Evolutionary conservation across 1,140 invertebrate genomes (phyloP), one percentile per base, ranked within the genome.

Genomic region (Thalassaphorura encarpata): DNA sequence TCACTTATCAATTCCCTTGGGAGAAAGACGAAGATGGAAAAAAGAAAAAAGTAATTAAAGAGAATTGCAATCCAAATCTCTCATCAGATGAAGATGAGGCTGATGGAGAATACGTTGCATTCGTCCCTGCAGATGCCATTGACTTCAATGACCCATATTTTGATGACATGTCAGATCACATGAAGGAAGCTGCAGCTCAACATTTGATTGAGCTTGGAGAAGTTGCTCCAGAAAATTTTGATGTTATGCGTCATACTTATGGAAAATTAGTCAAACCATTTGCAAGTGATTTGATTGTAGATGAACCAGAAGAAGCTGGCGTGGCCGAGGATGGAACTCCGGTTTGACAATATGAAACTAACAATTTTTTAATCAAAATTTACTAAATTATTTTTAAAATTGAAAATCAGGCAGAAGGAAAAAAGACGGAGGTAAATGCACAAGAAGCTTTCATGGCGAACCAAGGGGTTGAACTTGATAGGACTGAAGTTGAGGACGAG

Each of bases 221-320:
- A 31, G 47, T 60, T 41, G 47, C 58, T 1, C 58, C 58, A 0
- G 21, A 46, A 11, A 60, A 60, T 41, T 60, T 56, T 28, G 58
- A 60, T 43, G 49, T 56, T n/a, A 56, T 60, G 43, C 36, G 54
- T 4, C 49, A 60, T 26, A 55, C 47, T 41, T 60, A 60, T 28
- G 52, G 47, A n/a, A 54, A 60, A 39, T 43, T 55, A n/a, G 41
- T 53, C 11, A n/a, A n/a, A n/a, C 23, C 46, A 45, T 26, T 41
- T 53, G 23, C 27, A 11, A 31, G 3, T 40, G 19, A 52, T n/a
- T 29, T 15, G 13, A 15, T 21, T 50, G 36, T 18, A 41, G 33
- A 24, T 18, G 28, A 28, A 21, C 0, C n/a, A n/a, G n/a, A n/a
- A n/a, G n/a, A n/a, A n/a, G n/a, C n/a, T n/a, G n/a, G n/a, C n/a